Evolutionary conservation across 2,888 invertebrate genomes (phyloP).

Genomic region (Epistrophella euchroma): DNA sequence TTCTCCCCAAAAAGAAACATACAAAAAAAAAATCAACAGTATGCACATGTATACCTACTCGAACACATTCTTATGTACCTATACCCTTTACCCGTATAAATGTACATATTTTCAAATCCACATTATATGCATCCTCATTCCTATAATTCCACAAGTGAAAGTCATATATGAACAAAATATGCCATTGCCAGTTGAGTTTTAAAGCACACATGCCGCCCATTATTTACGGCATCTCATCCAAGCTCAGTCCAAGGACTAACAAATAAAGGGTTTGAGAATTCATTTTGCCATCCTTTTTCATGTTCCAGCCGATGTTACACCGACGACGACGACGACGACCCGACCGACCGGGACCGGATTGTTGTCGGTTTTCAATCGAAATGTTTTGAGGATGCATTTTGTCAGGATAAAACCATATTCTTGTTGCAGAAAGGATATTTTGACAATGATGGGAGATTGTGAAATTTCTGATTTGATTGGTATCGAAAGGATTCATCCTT

Average conservation of each 20-base stretch:
- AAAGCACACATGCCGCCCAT: constrained; percentile 72
- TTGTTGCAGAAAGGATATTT: constrained; percentile 55
- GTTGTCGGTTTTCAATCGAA: constrained; percentile 43
- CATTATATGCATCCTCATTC: constrained; percentile 22
- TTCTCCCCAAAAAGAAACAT: background rate
- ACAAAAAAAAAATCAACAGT: background rate
- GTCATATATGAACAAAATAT: constrained; percentile 54
- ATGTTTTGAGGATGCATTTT: constrained; percentile 60
- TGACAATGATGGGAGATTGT: constrained; percentile 55
- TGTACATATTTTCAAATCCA: background rate
- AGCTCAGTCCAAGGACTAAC: constrained; percentile 11
- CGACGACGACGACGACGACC: background rate
- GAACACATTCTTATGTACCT: background rate
- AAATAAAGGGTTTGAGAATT: constrained; percentile 7
- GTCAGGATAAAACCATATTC: constrained; percentile 21
- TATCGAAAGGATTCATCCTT: constrained; percentile 46
- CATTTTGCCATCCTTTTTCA: constrained; percentile 52
- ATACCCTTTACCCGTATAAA: background rate
- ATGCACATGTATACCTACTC: constrained; percentile 4
- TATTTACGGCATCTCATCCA: constrained; percentile 59
- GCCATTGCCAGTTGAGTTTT: constrained; percentile 58
- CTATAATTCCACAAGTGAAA: constrained; percentile 57
- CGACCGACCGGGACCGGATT: background rate
- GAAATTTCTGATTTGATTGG: constrained; percentile 46
- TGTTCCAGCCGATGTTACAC: constrained; percentile 48